Conservation (phyloP, 2,113 vertebrate genomes). For the Calyptommatus sinebrachiatus region DNA sequence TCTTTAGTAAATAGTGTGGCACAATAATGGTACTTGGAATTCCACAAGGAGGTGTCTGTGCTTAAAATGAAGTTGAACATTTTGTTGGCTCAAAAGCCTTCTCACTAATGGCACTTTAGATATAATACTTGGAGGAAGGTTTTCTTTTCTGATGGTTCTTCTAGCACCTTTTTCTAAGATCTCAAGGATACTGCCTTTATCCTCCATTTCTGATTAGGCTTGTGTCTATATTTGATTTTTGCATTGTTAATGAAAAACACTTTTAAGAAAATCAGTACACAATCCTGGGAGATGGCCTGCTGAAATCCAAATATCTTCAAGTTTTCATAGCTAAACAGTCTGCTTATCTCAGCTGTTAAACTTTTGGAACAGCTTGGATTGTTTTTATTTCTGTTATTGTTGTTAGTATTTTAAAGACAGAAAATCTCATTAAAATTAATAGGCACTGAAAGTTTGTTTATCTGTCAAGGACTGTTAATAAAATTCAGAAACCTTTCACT, state of each 20-base stretch:
- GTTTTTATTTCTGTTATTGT: neutral
- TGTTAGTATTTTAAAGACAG: constrained; percentile 25
- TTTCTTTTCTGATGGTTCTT: neutral
- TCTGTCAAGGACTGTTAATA: constrained; percentile 28
- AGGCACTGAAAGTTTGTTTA: constrained; percentile 43
- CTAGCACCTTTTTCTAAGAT: neutral
- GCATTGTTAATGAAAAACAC: constrained; percentile 6
- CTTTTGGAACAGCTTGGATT: constrained; percentile 47
- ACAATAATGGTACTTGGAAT: neutral
- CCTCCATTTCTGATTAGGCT: neutral
- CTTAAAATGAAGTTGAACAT: neutral
- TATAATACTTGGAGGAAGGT: neutral
- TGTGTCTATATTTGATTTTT: constrained; percentile 6
- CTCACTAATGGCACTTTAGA: neutral
- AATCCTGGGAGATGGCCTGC: constrained; percentile 25
- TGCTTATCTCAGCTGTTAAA: constrained; percentile 49
- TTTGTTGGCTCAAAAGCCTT: neutral
- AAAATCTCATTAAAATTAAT: constrained; percentile 62
- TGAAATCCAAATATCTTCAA: constrained; percentile 21
- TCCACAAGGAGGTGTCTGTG: neutral
- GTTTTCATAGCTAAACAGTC: constrained; percentile 48
- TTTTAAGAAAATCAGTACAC: constrained; percentile 13
- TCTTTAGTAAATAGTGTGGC: neutral
- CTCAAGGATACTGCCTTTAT: neutral
- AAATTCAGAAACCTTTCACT: neutral